Conservation (phyloP, 1,140 invertebrate species). For the Hesperophylax magnus region DNA sequence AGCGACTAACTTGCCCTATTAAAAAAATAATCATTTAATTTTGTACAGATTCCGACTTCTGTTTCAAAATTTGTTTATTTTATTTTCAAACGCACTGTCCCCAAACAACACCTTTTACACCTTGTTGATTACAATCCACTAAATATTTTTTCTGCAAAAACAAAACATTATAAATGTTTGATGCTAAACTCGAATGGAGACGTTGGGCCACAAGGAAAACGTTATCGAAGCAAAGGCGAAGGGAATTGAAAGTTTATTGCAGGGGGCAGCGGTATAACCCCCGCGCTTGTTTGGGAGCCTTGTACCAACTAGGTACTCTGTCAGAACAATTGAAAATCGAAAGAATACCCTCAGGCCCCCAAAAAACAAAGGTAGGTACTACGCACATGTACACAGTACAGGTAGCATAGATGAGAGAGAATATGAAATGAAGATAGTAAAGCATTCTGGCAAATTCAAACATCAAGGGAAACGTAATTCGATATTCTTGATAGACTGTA, state of each 20-base stretch:
- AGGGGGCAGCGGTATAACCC: slow-evolving; percentile 37
- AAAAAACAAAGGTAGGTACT: background rate
- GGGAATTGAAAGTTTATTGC: slow-evolving; percentile 58
- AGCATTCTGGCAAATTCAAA: slow-evolving; percentile 5
- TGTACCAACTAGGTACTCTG: background rate
- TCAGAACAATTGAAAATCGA: slow-evolving; percentile 45
- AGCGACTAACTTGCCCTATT: no score
- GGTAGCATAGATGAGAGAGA: slow-evolving; percentile 8
- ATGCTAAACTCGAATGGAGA: slow-evolving; percentile 12
- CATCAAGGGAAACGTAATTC: slow-evolving; percentile 15
- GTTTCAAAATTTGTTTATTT: no score
- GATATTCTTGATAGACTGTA: slow-evolving; percentile 3
- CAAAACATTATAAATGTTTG: background rate
- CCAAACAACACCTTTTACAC: no score
- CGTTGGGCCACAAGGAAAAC: slow-evolving; percentile 40
- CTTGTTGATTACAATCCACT: no score
- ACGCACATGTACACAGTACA: background rate
- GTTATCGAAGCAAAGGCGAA: slow-evolving; percentile 50
- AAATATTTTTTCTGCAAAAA: no score
- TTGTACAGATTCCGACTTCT: no score
- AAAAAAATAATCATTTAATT: no score
- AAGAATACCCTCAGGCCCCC: slow-evolving; percentile 37
- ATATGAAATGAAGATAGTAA: slow-evolving; percentile 12
- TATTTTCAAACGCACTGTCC: no score
- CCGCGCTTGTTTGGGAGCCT: background rate